phyloP scores from a whole-genome alignment of 2,888 invertebrate species.

The Pandemis cinnamomeana region DNA sequence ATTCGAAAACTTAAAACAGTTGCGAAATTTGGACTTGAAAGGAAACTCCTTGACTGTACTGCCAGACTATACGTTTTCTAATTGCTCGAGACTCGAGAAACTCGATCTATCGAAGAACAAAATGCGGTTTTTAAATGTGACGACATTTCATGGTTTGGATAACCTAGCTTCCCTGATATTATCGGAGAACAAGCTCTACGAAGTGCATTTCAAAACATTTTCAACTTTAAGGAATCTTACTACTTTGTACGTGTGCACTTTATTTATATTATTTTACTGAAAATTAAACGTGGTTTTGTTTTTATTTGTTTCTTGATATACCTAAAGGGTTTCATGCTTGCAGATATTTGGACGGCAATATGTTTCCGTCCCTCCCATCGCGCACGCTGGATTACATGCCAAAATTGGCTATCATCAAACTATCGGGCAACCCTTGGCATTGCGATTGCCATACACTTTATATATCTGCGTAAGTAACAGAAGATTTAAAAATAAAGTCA shows the following conservation, averaged over 20 bases:
- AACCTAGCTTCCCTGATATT: constrained; percentile 88
- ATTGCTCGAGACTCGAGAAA: constrained; percentile 85
- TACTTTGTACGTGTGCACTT: constrained; percentile 82
- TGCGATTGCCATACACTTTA: constrained; percentile 91
- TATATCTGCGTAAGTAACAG: constrained; percentile 86
- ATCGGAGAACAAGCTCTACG: constrained; percentile 88
- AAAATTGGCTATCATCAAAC: constrained; percentile 86
- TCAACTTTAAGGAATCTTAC: constrained; percentile 86
- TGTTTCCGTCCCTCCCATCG: constrained; percentile 87
- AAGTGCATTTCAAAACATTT: constrained; percentile 87
- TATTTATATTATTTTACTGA: neutral
- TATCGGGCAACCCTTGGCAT: constrained; percentile 92
- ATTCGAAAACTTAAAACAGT: constrained; percentile 79
- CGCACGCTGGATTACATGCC: constrained; percentile 87
- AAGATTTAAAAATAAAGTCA: neutral
- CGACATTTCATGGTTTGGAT: constrained; percentile 85
- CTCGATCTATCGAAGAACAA: constrained; percentile 88
- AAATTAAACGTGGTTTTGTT: neutral
- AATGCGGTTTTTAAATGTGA: constrained; percentile 85
- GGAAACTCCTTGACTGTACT: constrained; percentile 86
- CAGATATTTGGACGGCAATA: constrained; percentile 88
- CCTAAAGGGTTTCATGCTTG: constrained; percentile 2
- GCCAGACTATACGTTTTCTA: constrained; percentile 85
- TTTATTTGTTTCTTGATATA: neutral
- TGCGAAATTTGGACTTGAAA: constrained; percentile 88